Base-by-base conservation (phyloP, 2,113 vertebrate genomes). In the Mystacornis crossleyi region DNA sequence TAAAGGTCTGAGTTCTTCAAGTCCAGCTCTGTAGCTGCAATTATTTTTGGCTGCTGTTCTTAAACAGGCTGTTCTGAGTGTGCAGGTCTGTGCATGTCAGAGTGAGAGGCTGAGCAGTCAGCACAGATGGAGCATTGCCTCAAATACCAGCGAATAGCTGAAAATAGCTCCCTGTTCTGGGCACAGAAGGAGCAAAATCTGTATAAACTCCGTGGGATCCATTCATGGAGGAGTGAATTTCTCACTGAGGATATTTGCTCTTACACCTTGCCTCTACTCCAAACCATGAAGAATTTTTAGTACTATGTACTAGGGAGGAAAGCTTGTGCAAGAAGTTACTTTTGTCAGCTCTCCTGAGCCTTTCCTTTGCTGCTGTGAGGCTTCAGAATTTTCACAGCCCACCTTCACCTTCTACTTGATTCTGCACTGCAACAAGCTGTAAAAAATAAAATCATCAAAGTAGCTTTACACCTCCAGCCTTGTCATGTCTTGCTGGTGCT, bases 1-100 rank as follows among this genome's bases (percentile, higher is more conserved):
- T 95, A 90, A 93, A 89, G 77, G 91, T 94, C 89, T 91, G 54
- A 67, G 81, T 71, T 92, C 55, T 86, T 89, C 85, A 90, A 80
- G 82, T 89, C 86, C 73, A 14, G 65, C 77, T 96, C 55, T 94
- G 93, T 58, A 80, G 67, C 38, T 91, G 81, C 83, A 86, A 31
- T 84, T 90, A 73, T 86, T 93, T 83, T 64, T 91, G 85, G 86
- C 67, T 93, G 86, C 50, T 73, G 33, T 45, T 62, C 86, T 71
- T 80, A 83, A n/a, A 62, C 10, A 19, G 89, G n/a, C 89, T 61
- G 48, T 31, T 83, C 21, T 48, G 60, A 43, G 38, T 48, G 67
- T 64, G 79, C 90, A 38, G 73, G 90, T 79, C 2, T 17, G 62
- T 57, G 50, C 51, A 0, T 79, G 96, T 74, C 72, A 42, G 31